Conservation (phyloP, 2,113 vertebrate species). For the Nesoenas mayeri region DNA sequence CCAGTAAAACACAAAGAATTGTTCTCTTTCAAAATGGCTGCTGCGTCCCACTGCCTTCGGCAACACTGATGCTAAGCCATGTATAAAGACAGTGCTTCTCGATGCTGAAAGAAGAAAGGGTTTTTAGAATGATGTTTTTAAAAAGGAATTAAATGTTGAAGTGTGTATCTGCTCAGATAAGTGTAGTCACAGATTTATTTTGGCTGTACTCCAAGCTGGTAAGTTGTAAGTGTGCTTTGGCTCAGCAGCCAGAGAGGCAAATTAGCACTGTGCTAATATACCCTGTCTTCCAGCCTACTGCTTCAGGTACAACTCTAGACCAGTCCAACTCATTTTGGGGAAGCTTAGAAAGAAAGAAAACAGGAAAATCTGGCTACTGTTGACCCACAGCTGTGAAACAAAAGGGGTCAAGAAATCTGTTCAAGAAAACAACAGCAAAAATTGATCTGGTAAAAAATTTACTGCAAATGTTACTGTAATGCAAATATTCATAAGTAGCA, state of each 20-base stretch:
- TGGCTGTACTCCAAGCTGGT: constrained; percentile 44
- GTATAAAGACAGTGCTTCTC: background rate
- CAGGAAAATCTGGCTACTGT: background rate
- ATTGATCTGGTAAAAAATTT: background rate
- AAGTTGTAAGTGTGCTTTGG: background rate
- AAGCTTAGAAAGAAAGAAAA: background rate
- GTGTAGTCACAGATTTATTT: constrained; percentile 38
- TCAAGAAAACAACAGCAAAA: background rate
- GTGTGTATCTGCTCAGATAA: constrained; percentile 8
- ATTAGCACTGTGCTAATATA: constrained; percentile 8
- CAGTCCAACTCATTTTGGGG: background rate
- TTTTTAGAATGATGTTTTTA: background rate
- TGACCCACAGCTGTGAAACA: background rate
- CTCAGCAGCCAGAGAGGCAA: background rate
- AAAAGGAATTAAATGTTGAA: constrained; percentile 51
- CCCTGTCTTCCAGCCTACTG: background rate
- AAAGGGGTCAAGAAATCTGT: background rate
- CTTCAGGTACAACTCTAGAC: background rate
- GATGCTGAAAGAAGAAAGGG: background rate
- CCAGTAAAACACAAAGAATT: background rate
- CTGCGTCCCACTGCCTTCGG: background rate
- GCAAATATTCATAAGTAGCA: background rate
- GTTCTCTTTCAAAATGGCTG: constrained; percentile 18
- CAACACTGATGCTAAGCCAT: background rate
- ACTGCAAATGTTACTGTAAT: background rate